Percentiles rank a stretch among this genome's conserved stretches.
Evolutionary conservation across 30 jellyfish, hydroid and myxozoan genomes (phyloP).

Genomic region (Phacellophora camtschatica): DNA sequence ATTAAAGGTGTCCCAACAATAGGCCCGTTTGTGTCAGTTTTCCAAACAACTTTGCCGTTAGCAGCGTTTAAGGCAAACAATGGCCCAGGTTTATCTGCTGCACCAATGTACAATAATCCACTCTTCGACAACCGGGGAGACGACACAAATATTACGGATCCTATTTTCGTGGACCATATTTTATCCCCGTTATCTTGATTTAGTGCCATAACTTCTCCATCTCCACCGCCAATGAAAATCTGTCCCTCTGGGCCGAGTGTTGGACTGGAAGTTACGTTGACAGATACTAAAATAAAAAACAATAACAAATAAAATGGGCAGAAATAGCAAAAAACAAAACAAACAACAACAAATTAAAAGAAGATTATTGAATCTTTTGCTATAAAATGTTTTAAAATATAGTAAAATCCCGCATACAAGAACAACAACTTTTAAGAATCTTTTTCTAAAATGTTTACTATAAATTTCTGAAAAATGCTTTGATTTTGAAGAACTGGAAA

Average conservation of each 20-base stretch:
- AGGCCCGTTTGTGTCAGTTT: slow-evolving; percentile 74
- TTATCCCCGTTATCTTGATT: slow-evolving; percentile 33
- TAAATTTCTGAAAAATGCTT: too few species aligned
- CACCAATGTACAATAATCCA: slow-evolving; percentile 76
- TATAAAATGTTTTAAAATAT: too few species aligned
- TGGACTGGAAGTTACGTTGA: slow-evolving; percentile 67
- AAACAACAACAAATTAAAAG: too few species aligned
- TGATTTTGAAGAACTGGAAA: too few species aligned
- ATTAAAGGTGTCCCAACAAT: slow-evolving; percentile 84
- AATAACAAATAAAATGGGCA: neutral
- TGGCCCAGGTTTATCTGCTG: slow-evolving; percentile 82
- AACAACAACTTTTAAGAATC: too few species aligned
- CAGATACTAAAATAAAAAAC: slow-evolving; percentile 38
- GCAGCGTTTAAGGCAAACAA: slow-evolving; percentile 59
- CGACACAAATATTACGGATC: slow-evolving; percentile 71
- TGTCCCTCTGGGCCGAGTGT: slow-evolving; percentile 69
- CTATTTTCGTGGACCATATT: slow-evolving; percentile 74
- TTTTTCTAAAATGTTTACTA: too few species aligned
- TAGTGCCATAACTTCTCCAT: slow-evolving; percentile 61
- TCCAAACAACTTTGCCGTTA: slow-evolving; percentile 73
- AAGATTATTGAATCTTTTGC: too few species aligned
- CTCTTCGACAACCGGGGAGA: slow-evolving; percentile 81
- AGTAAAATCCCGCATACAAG: too few species aligned
- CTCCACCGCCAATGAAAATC: slow-evolving; percentile 81
- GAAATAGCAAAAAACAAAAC: too few species aligned